phyloP scores from a whole-genome alignment of 2,888 invertebrate genomes.

The Arge pagana region DNA sequence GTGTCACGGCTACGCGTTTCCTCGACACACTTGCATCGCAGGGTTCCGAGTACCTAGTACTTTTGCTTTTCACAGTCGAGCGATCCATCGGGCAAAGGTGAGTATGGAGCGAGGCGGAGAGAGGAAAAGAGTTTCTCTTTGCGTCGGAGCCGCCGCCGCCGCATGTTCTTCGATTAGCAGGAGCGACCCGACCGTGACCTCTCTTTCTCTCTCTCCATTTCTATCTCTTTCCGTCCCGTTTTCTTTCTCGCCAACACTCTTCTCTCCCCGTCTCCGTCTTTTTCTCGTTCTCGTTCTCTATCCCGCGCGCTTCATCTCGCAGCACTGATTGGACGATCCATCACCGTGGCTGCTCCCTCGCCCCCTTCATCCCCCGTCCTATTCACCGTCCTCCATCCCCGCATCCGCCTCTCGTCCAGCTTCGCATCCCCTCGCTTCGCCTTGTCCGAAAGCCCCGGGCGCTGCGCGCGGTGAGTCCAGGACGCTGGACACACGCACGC shows the following conservation, averaged over 20 bases:
- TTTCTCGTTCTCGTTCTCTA: conserved; percentile 29
- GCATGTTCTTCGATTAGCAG: conserved; percentile 56
- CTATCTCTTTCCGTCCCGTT: conserved; percentile 34
- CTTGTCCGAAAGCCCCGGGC: conserved; percentile 9
- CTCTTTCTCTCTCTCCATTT: conserved; percentile 41
- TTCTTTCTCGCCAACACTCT: conserved; percentile 37
- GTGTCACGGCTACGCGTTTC: no score
- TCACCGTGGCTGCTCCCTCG: conserved; percentile 55
- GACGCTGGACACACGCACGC: conserved; percentile 38
- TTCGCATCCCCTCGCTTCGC: conserved; percentile 8
- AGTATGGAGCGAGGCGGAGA: background rate
- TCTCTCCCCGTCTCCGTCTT: conserved; percentile 18
- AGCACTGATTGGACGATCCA: conserved; percentile 67
- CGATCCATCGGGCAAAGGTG: background rate
- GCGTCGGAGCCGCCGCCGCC: background rate
- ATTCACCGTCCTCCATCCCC: conserved; percentile 33
- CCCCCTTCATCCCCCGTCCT: conserved; percentile 29
- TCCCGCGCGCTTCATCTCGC: conserved; percentile 56
- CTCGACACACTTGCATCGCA: no score
- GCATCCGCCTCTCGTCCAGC: conserved; percentile 25
- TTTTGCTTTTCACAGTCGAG: background rate
- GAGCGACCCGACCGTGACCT: conserved; percentile 58
- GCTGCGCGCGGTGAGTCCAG: background rate
- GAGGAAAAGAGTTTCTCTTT: background rate
- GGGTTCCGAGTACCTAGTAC: no score